Percentiles rank a stretch among this genome's conserved stretches.
These are phyloP conservation scores for Hemibagrus guttatus DNA, from an alignment of 2,797 vertebrate genomes.

Conservation along the genomic window DNA sequence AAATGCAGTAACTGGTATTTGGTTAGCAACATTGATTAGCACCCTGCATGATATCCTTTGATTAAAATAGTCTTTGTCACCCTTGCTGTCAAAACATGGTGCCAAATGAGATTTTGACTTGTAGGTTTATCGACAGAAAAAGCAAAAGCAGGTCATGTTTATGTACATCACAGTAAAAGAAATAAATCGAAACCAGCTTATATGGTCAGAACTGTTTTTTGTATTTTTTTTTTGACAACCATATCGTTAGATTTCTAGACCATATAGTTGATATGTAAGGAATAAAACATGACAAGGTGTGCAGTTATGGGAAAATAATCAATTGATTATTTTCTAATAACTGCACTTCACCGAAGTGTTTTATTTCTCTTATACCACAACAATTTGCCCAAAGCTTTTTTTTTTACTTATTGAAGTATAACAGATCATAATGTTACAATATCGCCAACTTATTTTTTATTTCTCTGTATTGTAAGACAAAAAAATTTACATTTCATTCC, in stretches of 20 bases:
- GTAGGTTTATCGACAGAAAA: constrained; percentile 8
- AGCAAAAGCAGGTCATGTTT: constrained; percentile 30
- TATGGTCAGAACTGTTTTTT: constrained; percentile 53
- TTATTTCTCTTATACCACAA: constrained; percentile 24
- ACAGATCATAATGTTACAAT: not conserved
- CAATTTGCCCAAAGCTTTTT: not conserved
- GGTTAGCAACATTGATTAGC: constrained; percentile 2
- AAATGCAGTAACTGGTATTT: constrained; percentile 29
- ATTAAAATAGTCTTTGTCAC: constrained; percentile 11
- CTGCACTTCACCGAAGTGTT: not conserved
- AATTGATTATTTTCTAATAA: not conserved
- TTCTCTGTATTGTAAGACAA: not conserved
- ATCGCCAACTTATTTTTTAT: too few relatives aligned
- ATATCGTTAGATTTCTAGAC: not conserved
- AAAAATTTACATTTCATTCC: not conserved
- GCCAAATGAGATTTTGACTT: constrained; percentile 45
- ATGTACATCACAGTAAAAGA: constrained; percentile 43
- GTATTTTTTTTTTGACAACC: constrained; percentile 56
- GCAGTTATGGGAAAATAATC: not conserved
- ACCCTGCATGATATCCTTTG: constrained; percentile 25
- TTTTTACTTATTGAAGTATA: not conserved
- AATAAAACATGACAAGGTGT: not conserved
- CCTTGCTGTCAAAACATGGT: constrained; percentile 22
- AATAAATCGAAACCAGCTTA: constrained; percentile 53
- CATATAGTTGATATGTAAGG: not conserved